Percentiles rank a stretch among this genome's conserved stretches.
Evolutionary conservation across 2,888 invertebrate species (phyloP).

Genomic region (Melinopterus prodromus): DNA sequence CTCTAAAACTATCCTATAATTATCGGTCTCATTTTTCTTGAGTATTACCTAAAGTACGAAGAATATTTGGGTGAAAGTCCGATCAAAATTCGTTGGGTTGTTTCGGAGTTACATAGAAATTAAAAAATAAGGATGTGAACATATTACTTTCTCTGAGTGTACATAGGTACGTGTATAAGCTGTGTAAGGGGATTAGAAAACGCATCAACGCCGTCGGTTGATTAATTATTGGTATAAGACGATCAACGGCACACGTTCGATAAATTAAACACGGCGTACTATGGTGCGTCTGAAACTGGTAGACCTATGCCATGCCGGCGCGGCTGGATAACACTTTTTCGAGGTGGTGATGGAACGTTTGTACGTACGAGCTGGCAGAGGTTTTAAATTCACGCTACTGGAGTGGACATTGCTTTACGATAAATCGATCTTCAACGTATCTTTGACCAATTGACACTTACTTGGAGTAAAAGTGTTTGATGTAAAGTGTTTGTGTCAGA

Average conservation of each 20-base stretch:
- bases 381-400: not conserved
- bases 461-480: not conserved
- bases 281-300: not conserved
- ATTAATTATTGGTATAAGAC: slow-evolving; percentile 19
- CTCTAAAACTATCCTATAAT: no score
- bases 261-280: slow-evolving; percentile 14
- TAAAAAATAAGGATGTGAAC: no score
- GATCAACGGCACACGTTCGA: slow-evolving; percentile 18
- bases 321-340: not conserved
- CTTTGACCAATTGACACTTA: not conserved
- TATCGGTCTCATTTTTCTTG: no score
- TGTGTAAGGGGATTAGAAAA: slow-evolving; percentile 17
- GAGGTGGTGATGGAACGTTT: not conserved
- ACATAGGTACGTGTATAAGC: not conserved
- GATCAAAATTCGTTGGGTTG: no score
- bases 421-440: not conserved
- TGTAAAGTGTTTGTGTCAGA: not conserved
- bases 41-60: no score
- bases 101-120: no score
- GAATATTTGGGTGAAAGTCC: no score
- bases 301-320: slow-evolving; percentile 4
- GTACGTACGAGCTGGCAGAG: not conserved
- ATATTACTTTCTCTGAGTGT: not conserved
- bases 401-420: not conserved
- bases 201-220: not conserved